phyloP scores from a whole-genome alignment of 2,888 invertebrate genomes.

The Drosophila kokeensis region DNA sequence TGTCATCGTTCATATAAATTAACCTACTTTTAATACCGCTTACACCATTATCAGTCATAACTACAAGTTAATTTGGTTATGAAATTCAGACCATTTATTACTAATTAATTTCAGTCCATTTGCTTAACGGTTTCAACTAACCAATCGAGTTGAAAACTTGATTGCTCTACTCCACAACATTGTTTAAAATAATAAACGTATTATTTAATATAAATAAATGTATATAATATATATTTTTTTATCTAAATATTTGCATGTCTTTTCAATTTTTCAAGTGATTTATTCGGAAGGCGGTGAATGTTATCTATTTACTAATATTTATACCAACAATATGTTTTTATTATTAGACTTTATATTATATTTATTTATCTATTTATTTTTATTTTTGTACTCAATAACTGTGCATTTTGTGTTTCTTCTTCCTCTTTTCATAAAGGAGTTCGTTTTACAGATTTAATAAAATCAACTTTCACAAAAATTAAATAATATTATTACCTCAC shows the following conservation, averaged over 20 bases:
- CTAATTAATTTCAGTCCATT: conserved; percentile 60
- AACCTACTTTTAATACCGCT: conserved; percentile 63
- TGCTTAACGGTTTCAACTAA: conserved; percentile 48
- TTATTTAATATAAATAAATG: not conserved
- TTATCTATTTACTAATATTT: not conserved
- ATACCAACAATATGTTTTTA: not conserved
- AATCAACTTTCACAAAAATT: not conserved
- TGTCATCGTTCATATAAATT: conserved; percentile 47
- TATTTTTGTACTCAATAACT: too few relatives aligned
- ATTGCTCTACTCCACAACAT: not conserved
- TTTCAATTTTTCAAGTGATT: not conserved
- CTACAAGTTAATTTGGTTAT: conserved; percentile 51
- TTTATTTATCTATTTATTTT: not conserved
- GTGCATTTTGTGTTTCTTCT: not conserved
- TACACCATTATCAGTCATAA: conserved; percentile 35
- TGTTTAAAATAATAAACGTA: not conserved
- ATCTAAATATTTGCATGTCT: not conserved
- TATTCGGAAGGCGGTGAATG: too few relatives aligned
- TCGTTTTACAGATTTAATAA: not conserved
- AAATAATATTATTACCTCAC: not conserved
- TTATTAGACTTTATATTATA: not conserved
- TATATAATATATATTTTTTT: not conserved
- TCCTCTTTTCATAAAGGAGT: not conserved
- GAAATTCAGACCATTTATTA: conserved; percentile 61
- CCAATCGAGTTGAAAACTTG: conserved; percentile 13